phyloP scores from a whole-genome alignment of 2,888 invertebrate genomes.

The Thereva nobilitata region DNA sequence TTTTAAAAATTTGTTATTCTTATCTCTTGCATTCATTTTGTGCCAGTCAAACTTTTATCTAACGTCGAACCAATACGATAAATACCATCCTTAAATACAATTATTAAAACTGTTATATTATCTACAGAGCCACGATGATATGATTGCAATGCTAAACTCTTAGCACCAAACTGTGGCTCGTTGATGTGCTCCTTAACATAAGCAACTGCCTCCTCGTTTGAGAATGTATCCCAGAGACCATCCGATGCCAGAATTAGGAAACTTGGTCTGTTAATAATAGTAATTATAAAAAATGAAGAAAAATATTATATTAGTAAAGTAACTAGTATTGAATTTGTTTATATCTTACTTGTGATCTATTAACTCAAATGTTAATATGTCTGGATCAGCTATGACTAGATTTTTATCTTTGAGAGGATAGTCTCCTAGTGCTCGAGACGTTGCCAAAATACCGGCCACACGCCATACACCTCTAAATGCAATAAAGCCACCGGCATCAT shows the following conservation, averaged over 20 bases:
- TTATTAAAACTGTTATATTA: constrained; percentile 92
- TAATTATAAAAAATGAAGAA: not conserved
- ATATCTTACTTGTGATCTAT: constrained; percentile 69
- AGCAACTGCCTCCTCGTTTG: constrained; percentile 91
- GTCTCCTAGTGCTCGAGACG: constrained; percentile 92
- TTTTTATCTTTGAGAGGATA: constrained; percentile 93
- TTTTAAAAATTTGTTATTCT: too few species aligned
- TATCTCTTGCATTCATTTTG: constrained; percentile 1
- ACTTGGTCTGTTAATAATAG: constrained; percentile 63
- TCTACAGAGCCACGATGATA: constrained; percentile 91
- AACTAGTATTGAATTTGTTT: not conserved
- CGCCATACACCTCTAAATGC: constrained; percentile 96
- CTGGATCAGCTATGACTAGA: constrained; percentile 93
- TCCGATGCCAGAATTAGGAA: constrained; percentile 93
- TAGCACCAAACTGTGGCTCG: constrained; percentile 88
- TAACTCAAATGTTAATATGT: constrained; percentile 89
- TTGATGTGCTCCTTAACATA: constrained; percentile 83
- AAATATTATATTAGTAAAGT: constrained; percentile 2
- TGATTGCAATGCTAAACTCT: constrained; percentile 87
- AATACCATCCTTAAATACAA: constrained; percentile 71
- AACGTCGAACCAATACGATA: constrained; percentile 50
- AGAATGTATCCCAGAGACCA: constrained; percentile 95
- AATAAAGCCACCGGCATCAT: constrained; percentile 93
- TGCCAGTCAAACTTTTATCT: constrained; percentile 2
- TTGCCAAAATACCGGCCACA: constrained; percentile 92